phyloP scores from a whole-genome alignment of 1,140 invertebrate species.

The Pseudomyrmex gracilis region DNA sequence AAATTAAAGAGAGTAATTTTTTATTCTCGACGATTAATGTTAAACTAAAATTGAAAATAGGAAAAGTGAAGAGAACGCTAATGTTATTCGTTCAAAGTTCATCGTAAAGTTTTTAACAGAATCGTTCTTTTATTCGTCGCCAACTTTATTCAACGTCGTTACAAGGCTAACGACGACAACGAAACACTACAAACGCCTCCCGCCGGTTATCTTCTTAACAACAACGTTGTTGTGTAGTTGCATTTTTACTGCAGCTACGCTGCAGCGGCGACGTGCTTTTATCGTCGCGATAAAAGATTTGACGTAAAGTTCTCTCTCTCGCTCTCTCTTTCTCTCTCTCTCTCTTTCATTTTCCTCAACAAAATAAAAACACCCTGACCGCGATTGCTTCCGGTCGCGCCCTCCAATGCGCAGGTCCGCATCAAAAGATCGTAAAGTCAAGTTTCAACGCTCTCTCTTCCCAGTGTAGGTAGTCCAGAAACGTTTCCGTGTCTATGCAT shows the following conservation, averaged over 20 bases:
- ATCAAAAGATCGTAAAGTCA: slow-evolving; percentile 32
- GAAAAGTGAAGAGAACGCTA: background rate
- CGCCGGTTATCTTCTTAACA: background rate
- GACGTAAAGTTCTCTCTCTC: background rate
- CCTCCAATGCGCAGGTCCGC: background rate
- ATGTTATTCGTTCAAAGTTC: background rate
- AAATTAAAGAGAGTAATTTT: no score
- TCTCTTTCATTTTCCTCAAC: background rate
- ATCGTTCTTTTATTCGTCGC: background rate
- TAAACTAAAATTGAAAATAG: background rate
- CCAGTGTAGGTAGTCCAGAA: slow-evolving; percentile 1
- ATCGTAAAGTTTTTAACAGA: background rate
- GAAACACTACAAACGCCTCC: background rate
- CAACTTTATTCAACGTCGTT: background rate
- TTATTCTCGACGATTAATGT: background rate
- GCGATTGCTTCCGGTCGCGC: background rate
- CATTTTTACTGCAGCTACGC: background rate
- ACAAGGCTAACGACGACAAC: no score
- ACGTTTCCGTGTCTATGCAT: background rate
- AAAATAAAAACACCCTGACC: slow-evolving; percentile 16
- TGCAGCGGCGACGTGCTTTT: background rate
- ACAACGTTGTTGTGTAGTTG: background rate
- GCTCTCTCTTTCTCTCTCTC: background rate
- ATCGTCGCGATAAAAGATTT: slow-evolving; percentile 11
- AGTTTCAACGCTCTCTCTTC: background rate